Evolutionary conservation across 2,888 invertebrate genomes (phyloP), one percentile per base, ranked within the genome.

Genomic region (Lithophane ornitopus): DNA sequence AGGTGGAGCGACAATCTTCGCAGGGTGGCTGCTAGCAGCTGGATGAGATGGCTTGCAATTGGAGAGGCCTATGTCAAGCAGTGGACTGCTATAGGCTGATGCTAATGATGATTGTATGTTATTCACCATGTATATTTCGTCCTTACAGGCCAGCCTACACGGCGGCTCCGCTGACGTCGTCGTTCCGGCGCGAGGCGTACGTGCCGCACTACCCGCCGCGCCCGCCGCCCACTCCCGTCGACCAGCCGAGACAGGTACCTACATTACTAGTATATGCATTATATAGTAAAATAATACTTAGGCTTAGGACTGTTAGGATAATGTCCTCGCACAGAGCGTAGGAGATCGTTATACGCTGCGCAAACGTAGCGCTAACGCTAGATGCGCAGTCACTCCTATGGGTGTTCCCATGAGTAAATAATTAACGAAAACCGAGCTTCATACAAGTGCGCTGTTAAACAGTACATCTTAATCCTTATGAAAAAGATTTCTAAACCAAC

Each of bases 211-310:
- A 93, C 90, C 90, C 94, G 39, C 93, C 95, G 46, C 90, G 94
- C 46, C 90, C 94, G 28, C 93, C 94, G 52, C 91, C 94, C 86
- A 86, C 93, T 0, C 93, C 94, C 49, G 90, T 91, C 78, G 95
- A 95, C 80, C 92, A 91, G 75, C 94, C 95, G 0, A 81, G 96
- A 92, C 96, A 95, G 95, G 96, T 96, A 78, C 58, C 58, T 22
- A 58, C n/a, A 0, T 11, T 6, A 19, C 73, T 0, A 19, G 1
- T 0, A 34, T 7, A 34, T 16, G 26, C 16, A 28, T 7, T 7
- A 11, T 11, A 41, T n/a, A 16, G 16, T 16, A 19, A 28, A 16
- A 0, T 41, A 14, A 19, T 44, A 34, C 11, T 56, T 44, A 67
- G 44, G 2, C 1, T 74, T 46, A 26, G 11, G 22, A 34, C 2